Percentiles rank a stretch among this genome's conserved stretches.
phyloP scores from a whole-genome alignment of 1,140 invertebrate species.

The Eriocheir sinensis region DNA sequence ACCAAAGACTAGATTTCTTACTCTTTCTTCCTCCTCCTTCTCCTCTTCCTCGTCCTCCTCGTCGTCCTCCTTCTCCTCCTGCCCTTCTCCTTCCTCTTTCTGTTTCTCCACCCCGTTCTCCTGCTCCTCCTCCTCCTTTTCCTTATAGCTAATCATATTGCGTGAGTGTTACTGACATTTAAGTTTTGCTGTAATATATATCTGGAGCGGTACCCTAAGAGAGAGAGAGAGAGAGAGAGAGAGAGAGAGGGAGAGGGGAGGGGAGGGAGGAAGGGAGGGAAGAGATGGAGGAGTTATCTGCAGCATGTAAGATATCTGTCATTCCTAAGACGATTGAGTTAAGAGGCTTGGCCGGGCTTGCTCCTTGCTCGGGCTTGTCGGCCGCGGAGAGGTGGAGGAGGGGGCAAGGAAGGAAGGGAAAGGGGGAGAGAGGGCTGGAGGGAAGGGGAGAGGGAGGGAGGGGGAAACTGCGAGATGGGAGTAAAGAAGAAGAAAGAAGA shows the following conservation, averaged over 20 bases:
- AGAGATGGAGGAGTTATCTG: not conserved
- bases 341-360: not conserved
- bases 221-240: not conserved
- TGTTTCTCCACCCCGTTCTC: too few relatives aligned
- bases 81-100: too few relatives aligned
- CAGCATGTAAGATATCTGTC: not conserved
- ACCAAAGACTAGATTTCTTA: too few relatives aligned
- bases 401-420: too few relatives aligned
- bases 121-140: conserved; percentile 25
- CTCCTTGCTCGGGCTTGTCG: not conserved
- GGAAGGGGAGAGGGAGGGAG: too few relatives aligned
- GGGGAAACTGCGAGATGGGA: too few relatives aligned
- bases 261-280: not conserved
- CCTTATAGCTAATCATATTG: not conserved
- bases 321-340: conserved; percentile 24
- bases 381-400: not conserved
- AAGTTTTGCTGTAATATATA: not conserved
- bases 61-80: conserved; percentile 36
- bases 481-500: too few relatives aligned
- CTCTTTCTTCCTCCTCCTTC: conserved; percentile 36
- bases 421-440: too few relatives aligned
- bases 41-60: conserved; percentile 16
- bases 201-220: too few relatives aligned
- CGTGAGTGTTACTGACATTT: not conserved
- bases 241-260: not conserved